Evolutionary conservation across 2,888 invertebrate genomes (phyloP), one percentile per base, ranked within the genome.

Genomic region (Amorpha juglandis): DNA sequence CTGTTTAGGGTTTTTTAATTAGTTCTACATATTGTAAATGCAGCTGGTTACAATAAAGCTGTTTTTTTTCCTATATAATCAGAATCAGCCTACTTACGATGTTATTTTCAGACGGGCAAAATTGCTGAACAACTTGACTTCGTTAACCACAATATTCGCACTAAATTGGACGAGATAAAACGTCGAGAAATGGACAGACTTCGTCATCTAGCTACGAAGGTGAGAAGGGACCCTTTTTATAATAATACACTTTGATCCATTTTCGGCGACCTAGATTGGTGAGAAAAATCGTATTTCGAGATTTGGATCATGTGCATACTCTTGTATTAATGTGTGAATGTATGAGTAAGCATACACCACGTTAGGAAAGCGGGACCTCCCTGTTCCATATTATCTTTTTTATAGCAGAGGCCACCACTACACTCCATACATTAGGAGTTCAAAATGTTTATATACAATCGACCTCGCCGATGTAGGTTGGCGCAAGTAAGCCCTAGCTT

Each of bases 121-220:
- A 98, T 99, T 73, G 98, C 99, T 0, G 95, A 97, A 70, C 97
- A 99, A 81, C 90, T 99, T 67, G 97, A 98, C 79, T 97, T 97
- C 83, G 98, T 98, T 0, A 96, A 96, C 80, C 98, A 98, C 84
- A 95, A 97, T 78, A 96, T 99, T 0, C 95, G 99, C 72, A 96
- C 96, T 0, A 96, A 96, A 82, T 89, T 99, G 69, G 99, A 99
- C 83, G 99, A 99, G 92, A 95, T 99, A 53, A 99, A 99, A 87
- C 94, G 99, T 53, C 94, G 95, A 6, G 99, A 99, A 91, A 81
- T 99, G 67, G 96, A 97, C 58, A 94, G 99, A 75, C 92, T 99
- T 48, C 95, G 96, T 19, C 95, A 96, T 68, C 89, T 98, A 55
- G 96, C 96, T 0, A 95, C 94, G 0, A 94, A 94, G 85, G 92